Conservation (phyloP, 2,797 vertebrate species). For the Sebastiscus albofasciatus region DNA sequence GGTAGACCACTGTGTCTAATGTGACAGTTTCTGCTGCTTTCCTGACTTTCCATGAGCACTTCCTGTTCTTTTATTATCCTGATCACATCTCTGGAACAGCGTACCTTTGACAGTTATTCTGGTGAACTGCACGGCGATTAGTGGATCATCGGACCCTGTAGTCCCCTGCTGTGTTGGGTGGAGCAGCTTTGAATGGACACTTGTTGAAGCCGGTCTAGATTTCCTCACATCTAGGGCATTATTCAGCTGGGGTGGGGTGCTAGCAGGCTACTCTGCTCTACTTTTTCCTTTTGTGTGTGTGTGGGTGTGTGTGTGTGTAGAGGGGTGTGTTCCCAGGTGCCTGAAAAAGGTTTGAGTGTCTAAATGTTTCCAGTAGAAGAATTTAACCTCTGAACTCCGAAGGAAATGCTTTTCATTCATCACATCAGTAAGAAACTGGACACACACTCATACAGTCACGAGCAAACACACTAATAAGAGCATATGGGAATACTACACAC, state of each 20-base stretch:
- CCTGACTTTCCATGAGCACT: not conserved
- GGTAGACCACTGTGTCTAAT: not conserved
- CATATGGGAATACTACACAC: constrained; percentile 37
- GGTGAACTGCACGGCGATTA: not conserved
- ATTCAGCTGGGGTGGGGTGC: not conserved
- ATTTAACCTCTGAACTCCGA: constrained; percentile 57
- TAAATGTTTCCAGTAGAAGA: constrained; percentile 60
- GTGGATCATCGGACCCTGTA: not conserved
- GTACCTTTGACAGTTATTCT: not conserved
- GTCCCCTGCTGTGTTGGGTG: not conserved
- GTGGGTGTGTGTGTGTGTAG: not conserved
- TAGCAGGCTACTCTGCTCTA: not conserved
- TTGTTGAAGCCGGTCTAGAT: constrained; percentile 17
- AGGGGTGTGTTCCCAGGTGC: constrained; percentile 27
- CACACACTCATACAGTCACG: constrained; percentile 33
- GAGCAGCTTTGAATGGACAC: not conserved
- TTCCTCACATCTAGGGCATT: constrained; percentile 4
- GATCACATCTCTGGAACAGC: not conserved
- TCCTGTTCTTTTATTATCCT: not conserved
- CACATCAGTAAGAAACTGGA: constrained; percentile 42
- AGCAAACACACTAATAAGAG: constrained; percentile 27
- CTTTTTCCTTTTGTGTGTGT: not conserved
- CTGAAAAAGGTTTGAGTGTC: constrained; percentile 24
- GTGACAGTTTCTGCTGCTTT: not conserved
- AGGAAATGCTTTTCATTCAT: constrained; percentile 52